Percentiles rank a stretch among this genome's conserved stretches.
phyloP scores from a whole-genome alignment of 2,888 invertebrate species.

The Carpatolechia fugitivella region DNA sequence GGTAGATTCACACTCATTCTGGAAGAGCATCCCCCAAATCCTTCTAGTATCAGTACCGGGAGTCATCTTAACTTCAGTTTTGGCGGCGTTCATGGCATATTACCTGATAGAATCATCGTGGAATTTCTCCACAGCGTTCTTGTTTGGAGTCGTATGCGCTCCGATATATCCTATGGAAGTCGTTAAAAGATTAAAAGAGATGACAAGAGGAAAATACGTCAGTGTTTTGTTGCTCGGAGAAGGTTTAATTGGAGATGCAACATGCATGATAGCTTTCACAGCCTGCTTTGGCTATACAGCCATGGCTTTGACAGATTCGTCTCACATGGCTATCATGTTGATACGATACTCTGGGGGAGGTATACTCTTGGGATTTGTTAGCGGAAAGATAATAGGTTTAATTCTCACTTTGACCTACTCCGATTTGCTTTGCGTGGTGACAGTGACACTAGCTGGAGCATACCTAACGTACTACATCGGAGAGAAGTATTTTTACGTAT shows the following conservation, averaged over 20 bases:
- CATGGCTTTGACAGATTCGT: conserved; percentile 45
- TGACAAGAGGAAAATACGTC: conserved; percentile 62
- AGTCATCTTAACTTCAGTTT: conserved; percentile 51
- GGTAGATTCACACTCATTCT: conserved; percentile 63
- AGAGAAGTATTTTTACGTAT: conserved; percentile 66
- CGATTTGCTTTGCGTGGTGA: conserved; percentile 58
- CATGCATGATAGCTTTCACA: conserved; percentile 65
- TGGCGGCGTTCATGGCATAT: conserved; percentile 58
- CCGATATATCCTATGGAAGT: conserved; percentile 69
- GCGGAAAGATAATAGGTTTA: conserved; percentile 54
- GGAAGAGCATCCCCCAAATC: conserved; percentile 62
- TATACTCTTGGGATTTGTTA: conserved; percentile 54
- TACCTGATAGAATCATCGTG: conserved; percentile 59
- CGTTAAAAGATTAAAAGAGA: conserved; percentile 54
- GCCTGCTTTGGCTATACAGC: conserved; percentile 58
- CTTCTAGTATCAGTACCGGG: conserved; percentile 59
- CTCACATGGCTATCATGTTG: conserved; percentile 54
- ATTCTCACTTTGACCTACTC: conserved; percentile 59
- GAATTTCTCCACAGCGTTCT: conserved; percentile 52
- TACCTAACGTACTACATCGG: conserved; percentile 66
- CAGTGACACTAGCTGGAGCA: conserved; percentile 56
- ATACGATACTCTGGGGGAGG: conserved; percentile 63
- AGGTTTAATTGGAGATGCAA: conserved; percentile 63
- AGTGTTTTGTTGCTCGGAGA: conserved; percentile 62
- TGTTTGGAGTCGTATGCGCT: conserved; percentile 63